Percentiles rank a stretch among this genome's conserved stretches.
Conservation (phyloP, 2,888 invertebrate species). For the Cerceris ruficornis region DNA sequence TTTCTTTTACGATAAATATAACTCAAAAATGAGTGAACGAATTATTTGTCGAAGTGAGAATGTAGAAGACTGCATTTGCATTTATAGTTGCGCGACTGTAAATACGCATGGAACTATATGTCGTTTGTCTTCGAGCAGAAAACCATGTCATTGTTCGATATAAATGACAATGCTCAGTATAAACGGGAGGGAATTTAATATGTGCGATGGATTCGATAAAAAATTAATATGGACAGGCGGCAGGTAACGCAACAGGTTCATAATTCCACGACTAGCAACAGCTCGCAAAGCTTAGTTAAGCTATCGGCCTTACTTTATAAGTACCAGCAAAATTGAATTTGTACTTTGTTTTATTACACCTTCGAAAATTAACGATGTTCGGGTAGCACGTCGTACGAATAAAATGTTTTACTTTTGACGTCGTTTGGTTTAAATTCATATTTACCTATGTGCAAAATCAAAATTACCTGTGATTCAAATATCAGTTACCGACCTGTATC, state of each 20-base stretch:
- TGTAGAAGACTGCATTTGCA: too few relatives aligned
- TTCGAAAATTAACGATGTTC: neutral
- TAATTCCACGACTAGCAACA: slow-evolving; percentile 41
- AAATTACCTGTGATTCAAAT: too few relatives aligned
- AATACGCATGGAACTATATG: too few relatives aligned
- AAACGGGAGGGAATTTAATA: slow-evolving; percentile 14
- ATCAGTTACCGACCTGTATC: too few relatives aligned
- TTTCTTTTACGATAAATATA: too few relatives aligned
- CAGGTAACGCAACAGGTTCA: slow-evolving; percentile 61
- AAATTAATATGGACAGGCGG: slow-evolving; percentile 34
- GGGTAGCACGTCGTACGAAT: neutral
- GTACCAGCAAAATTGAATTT: slow-evolving; percentile 20
- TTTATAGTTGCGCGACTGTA: too few relatives aligned
- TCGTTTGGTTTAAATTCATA: too few relatives aligned
- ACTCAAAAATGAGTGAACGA: too few relatives aligned
- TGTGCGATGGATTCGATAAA: slow-evolving; percentile 6
- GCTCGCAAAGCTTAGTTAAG: slow-evolving; percentile 24
- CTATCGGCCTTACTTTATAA: slow-evolving; percentile 10
- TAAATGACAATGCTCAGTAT: neutral
- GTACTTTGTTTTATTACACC: neutral
- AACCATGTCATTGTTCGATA: neutral
- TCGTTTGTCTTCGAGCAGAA: neutral
- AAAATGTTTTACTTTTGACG: too few relatives aligned
- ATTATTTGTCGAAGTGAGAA: too few relatives aligned
- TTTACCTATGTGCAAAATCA: too few relatives aligned